Evolutionary conservation across 2,888 invertebrate species (phyloP), one percentile per base, ranked within the genome.

Genomic region (Nasonovia ribisnigri): DNA sequence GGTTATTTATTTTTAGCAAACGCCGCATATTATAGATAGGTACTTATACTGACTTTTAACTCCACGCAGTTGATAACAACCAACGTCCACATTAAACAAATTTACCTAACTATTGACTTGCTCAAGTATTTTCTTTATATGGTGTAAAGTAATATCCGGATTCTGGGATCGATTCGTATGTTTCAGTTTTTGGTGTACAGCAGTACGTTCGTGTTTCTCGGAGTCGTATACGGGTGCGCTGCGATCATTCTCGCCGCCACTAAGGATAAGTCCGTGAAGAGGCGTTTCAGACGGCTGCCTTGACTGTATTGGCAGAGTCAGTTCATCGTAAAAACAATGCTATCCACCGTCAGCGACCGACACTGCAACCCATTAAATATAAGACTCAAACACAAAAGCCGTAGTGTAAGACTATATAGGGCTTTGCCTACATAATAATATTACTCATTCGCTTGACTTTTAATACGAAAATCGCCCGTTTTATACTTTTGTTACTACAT

Each of bases 151-250:
- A 87, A 48, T 48, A 16, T 48, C 46, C 16, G 26, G 16, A 29
- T n/a, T n/a, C n/a, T n/a, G n/a, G n/a, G n/a, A 87, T 4, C 26
- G 16, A n/a, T 13, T 43, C 29, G 43, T 20, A 10, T 84, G 51
- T 90, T 90, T 77, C 90, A 90, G 90, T 90, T 90, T 84, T 84
- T 90, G 51, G 36, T 77, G 11, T 90, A 90, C 36, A 84, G 90
- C 13, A 16, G 42, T 36, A 77, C 24, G 26, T 90, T 84, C 90
- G 10, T 36, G 26, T 11, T 42, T 20, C 77, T 90, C 11, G 90
- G 51, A 26, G 16, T 77, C n/a, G 10, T 60, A 5, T 89, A 89
- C 60, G 89, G 60, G n/a, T 60, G 57, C 8, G n/a, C 20, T 2
- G 57, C 60, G 6, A 5, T 88, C 20, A 54, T 88, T 88, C 0